Conservation (phyloP, 2,113 vertebrate species). For the Sinocyclocheilus maitianheensis region DNA sequence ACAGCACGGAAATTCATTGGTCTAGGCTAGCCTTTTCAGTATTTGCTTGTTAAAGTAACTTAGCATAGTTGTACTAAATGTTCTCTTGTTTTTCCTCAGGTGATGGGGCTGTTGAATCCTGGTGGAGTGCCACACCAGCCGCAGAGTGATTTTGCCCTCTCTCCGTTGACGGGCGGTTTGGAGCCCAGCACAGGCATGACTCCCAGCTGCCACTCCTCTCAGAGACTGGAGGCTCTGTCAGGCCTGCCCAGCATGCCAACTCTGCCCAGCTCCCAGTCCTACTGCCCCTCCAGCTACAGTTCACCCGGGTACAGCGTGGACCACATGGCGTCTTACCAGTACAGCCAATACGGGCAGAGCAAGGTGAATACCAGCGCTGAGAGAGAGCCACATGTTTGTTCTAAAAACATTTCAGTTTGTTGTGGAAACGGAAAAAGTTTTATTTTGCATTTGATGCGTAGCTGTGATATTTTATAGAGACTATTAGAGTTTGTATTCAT, state of each 20-base stretch:
- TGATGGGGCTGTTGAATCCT: slow-evolving; percentile 97
- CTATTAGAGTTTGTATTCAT: background rate
- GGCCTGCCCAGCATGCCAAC: slow-evolving; percentile 80
- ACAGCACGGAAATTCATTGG: no score
- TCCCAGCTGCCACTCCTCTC: slow-evolving; percentile 89
- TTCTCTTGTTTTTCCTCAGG: slow-evolving; percentile 71
- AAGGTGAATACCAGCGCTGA: slow-evolving; percentile 73
- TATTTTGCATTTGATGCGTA: background rate
- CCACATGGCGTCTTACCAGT: slow-evolving; percentile 94
- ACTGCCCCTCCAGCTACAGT: slow-evolving; percentile 94
- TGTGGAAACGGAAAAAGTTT: background rate
- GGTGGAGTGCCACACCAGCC: slow-evolving; percentile 95
- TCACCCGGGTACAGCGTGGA: slow-evolving; percentile 93
- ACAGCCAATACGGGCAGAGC: slow-evolving; percentile 97
- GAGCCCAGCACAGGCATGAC: slow-evolving; percentile 93
- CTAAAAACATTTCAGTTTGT: background rate
- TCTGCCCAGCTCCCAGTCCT: slow-evolving; percentile 93
- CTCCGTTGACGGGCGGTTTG: slow-evolving; percentile 91
- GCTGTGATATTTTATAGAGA: background rate
- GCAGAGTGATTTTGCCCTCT: slow-evolving; percentile 95
- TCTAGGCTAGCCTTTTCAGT: background rate
- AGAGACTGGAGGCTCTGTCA: slow-evolving; percentile 91
- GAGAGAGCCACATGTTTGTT: background rate
- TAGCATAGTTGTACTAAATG: background rate
- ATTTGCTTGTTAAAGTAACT: background rate